Base-by-base conservation (phyloP, 1,140 invertebrate genomes). In the Batillaria attramentaria region DNA sequence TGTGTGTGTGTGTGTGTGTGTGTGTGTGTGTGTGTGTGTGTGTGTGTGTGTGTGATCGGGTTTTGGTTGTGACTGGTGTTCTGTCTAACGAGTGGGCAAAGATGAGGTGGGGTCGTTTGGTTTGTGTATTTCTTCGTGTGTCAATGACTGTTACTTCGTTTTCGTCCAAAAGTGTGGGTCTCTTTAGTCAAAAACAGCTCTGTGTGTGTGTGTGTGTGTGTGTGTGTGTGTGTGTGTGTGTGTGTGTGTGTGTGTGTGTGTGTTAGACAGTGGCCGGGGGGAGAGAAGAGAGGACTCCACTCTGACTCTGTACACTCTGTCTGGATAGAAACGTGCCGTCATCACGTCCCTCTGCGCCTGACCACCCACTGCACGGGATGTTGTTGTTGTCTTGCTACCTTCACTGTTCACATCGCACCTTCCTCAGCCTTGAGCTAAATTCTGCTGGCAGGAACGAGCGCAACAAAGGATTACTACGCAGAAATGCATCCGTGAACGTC, bases 141-240 rank as follows among this genome's bases (percentile, higher is more conserved):
- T 50, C 46, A 50, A n/a, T 50, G 46, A 50, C 46, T 50, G 46
- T 50, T 10, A 10, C 10, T 50, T 24, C 24, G 46, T 50, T 10
- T 13, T 50, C 10, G 24, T 24, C 46, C 24, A 24, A n/a, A n/a
- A n/a, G n/a, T n/a, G n/a, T n/a, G n/a, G n/a, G n/a, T n/a, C n/a
- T n/a, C n/a, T n/a, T n/a, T n/a, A n/a, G n/a, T n/a, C n/a, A n/a
- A n/a, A n/a, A n/a, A n/a, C n/a, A n/a, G n/a, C n/a, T n/a, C n/a
- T 50, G 46, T 50, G 46, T 50, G 46, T 50, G 46, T 50, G 46
- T 50, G 46, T 50, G 46, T 50, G 46, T 50, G 46, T 50, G 46
- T 50, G 46, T 50, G 46, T 50, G 46, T 50, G 46, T 50, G 46
- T 50, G 46, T 50, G 46, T 50, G 46, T 50, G 46, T 50, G 46